Conservation (phyloP, 2,888 invertebrate genomes). For the Drosophila rubida region DNA sequence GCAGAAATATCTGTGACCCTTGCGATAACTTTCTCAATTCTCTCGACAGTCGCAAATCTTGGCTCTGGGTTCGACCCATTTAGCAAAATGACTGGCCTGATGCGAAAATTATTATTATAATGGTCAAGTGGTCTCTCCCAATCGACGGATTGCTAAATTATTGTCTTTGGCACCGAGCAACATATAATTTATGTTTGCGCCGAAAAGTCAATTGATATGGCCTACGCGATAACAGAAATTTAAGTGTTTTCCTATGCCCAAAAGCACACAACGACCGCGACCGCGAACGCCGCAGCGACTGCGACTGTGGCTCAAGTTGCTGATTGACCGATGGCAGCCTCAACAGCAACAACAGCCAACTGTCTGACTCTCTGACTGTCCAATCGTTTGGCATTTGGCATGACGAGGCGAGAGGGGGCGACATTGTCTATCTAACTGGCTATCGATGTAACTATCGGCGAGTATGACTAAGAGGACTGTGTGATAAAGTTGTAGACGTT, state of each 20-base stretch:
- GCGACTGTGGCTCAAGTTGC: conserved; percentile 28
- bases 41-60: conserved; percentile 41
- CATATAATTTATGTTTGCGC: conserved; percentile 72
- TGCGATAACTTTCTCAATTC: conserved; percentile 55
- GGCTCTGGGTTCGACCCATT: conserved; percentile 74
- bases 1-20: conserved; percentile 25
- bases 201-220: conserved; percentile 78
- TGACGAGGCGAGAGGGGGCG: conserved; percentile 23
- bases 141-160: conserved; percentile 60
- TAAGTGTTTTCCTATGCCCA: conserved; percentile 67
- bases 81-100: conserved; percentile 80
- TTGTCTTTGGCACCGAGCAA: conserved; percentile 67
- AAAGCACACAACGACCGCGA: conserved; percentile 37
- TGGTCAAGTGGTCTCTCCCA: conserved; percentile 42
- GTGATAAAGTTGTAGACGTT: conserved; percentile 82
- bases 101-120: conserved; percentile 81
- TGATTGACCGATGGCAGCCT: conserved; percentile 61
- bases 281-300: conserved; percentile 44
- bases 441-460: conserved; percentile 13
- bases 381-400: conserved; percentile 59
- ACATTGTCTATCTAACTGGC: conserved; percentile 21
- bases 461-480: conserved; percentile 56
- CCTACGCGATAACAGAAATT: conserved; percentile 67
- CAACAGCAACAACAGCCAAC: conserved; percentile 27
- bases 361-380: conserved; percentile 40